Conservation (phyloP, 2,888 invertebrate genomes). For the Cosmopolites sordidus region DNA sequence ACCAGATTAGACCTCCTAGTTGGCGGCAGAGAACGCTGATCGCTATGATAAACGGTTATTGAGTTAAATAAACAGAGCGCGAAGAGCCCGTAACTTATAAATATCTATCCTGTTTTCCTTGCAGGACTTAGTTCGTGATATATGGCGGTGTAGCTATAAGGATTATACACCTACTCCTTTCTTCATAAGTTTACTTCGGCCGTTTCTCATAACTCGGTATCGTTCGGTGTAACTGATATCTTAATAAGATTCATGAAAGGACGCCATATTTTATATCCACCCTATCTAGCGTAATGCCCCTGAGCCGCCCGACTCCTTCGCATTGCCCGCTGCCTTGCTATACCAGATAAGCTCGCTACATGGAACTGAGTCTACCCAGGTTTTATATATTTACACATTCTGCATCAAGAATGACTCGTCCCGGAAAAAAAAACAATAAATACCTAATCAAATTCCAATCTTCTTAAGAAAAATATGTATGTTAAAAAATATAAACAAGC, state of each 20-base stretch:
- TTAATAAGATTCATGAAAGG: constrained; percentile 82
- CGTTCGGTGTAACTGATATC: constrained; percentile 63
- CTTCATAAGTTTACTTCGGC: constrained; percentile 50
- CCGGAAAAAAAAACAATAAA: constrained; percentile 2
- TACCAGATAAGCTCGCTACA: constrained; percentile 39
- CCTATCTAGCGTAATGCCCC: constrained; percentile 50
- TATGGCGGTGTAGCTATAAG: constrained; percentile 52
- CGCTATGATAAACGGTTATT: constrained; percentile 49
- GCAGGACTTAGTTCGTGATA: constrained; percentile 50
- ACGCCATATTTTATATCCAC: constrained; percentile 75
- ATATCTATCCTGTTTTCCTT: constrained; percentile 53
- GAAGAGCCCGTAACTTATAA: constrained; percentile 49
- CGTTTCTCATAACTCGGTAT: constrained; percentile 45
- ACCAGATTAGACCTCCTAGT: constrained; percentile 30
- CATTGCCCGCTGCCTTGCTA: constrained; percentile 38
- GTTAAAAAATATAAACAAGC: too few species aligned
- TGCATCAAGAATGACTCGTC: not conserved
- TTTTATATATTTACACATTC: constrained; percentile 1
- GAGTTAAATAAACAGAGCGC: constrained; percentile 50
- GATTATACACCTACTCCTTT: constrained; percentile 54
- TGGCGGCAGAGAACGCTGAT: constrained; percentile 34
- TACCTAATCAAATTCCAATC: too few species aligned
- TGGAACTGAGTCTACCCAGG: not conserved
- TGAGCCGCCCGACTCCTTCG: constrained; percentile 39
- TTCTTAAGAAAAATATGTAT: too few species aligned